Percentiles rank a stretch among this genome's conserved stretches.
Conservation (phyloP, 2,888 invertebrate species). For the Mantis religiosa region DNA sequence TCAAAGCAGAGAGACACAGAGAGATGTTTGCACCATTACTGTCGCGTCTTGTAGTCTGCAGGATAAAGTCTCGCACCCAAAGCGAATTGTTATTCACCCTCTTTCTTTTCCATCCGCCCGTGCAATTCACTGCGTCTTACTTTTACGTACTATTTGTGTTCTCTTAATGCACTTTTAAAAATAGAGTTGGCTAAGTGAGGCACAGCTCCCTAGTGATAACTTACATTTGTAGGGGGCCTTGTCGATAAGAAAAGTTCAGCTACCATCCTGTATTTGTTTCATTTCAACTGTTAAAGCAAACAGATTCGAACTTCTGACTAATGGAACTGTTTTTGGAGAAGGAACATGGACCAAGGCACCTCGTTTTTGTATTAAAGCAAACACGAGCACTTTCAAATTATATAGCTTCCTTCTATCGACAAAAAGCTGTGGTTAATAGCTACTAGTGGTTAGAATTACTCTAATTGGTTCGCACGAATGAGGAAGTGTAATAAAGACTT, state of each 20-base stretch:
- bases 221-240: neutral
- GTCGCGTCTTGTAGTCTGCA: neutral
- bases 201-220: neutral
- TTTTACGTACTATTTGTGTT: constrained; percentile 8
- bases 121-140: neutral
- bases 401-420: too few species aligned
- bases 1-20: too few species aligned
- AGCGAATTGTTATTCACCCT: neutral
- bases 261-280: neutral
- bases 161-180: constrained; percentile 9
- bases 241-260: neutral
- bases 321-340: neutral
- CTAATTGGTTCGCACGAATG: neutral
- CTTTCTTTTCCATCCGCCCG: neutral
- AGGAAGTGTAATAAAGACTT: neutral
- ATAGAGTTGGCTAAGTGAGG: neutral
- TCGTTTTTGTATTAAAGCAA: neutral
- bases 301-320: neutral
- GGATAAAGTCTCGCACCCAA: neutral
- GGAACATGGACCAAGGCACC: neutral
- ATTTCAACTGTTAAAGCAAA: neutral
- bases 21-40: neutral
- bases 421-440: neutral
- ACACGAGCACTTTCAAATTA: neutral
- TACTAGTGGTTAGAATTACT: neutral